Evolutionary conservation across 1,140 invertebrate genomes (phyloP).

Genomic region (Pissodes strobi): DNA sequence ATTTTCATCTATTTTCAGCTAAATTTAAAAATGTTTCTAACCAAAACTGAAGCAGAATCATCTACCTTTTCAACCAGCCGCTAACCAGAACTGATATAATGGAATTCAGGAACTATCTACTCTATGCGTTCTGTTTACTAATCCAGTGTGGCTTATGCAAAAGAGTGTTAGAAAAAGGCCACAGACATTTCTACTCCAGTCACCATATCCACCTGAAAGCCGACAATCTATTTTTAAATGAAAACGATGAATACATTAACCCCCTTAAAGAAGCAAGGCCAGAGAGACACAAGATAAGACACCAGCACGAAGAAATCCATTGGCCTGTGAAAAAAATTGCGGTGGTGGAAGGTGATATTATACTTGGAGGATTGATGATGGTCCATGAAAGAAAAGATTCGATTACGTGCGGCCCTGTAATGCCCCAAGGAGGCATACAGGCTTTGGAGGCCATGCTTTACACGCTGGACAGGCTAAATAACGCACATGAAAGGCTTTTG

Average conservation of each 20-base stretch:
- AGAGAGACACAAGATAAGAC: conserved; percentile 21
- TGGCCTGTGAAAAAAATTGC: conserved; percentile 90
- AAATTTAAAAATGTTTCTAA: too few relatives aligned
- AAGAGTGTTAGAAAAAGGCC: not conserved
- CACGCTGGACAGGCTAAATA: conserved; percentile 79
- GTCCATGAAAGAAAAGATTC: conserved; percentile 94
- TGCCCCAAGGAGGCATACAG: too few relatives aligned
- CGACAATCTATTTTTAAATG: conserved; percentile 13
- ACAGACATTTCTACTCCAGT: too few relatives aligned
- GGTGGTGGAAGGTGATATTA: conserved; percentile 80
- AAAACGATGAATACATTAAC: conserved; percentile 5
- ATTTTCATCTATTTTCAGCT: too few relatives aligned
- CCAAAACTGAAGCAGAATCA: too few relatives aligned
- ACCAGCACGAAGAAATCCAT: conserved; percentile 43
- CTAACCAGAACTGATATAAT: too few relatives aligned
- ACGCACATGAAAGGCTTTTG: conserved; percentile 59
- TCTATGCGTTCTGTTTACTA: not conserved
- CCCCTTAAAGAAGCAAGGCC: conserved; percentile 2
- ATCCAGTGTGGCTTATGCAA: not conserved
- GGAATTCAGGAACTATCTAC: too few relatives aligned
- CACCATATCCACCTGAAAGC: conserved; percentile 2
- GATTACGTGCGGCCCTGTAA: conserved; percentile 83
- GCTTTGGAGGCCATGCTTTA: conserved; percentile 90
- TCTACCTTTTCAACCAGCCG: too few relatives aligned
- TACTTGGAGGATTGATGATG: too few relatives aligned